A percentile compares a stretch with the other conserved stretches of the same genome.
Conservation (phyloP, 2,888 invertebrate genomes). For the Perizoma flavofasciatum region DNA sequence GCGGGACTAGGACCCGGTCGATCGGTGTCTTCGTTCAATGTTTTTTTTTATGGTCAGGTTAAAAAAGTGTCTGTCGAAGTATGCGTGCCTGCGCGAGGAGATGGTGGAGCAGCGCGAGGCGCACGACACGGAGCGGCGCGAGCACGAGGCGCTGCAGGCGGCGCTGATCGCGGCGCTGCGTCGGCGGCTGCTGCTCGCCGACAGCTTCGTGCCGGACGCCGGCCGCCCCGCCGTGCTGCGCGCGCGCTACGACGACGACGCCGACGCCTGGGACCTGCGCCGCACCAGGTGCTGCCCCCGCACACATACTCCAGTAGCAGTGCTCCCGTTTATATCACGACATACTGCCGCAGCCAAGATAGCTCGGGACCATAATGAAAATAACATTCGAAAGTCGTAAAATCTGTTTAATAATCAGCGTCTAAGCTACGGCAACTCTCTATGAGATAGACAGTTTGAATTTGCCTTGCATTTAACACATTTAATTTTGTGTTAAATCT, state of each 20-base stretch:
- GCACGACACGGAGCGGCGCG: slow-evolving; percentile 95
- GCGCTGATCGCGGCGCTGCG: slow-evolving; percentile 96
- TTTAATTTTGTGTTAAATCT: no score
- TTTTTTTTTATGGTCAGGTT: slow-evolving; percentile 81
- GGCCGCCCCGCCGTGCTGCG: slow-evolving; percentile 66
- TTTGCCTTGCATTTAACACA: no score
- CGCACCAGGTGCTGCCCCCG: slow-evolving; percentile 16
- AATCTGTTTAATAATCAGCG: no score
- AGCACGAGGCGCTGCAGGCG: slow-evolving; percentile 92
- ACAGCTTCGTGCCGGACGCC: slow-evolving; percentile 92
- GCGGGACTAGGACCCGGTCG: no score
- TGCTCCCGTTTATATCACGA: no score
- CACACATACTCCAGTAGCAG: no score
- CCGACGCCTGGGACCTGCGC: slow-evolving; percentile 64
- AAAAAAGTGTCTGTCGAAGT: slow-evolving; percentile 94
- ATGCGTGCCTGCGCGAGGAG: slow-evolving; percentile 84
- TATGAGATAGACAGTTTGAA: no score
- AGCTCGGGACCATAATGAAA: no score
- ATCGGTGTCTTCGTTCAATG: no score
- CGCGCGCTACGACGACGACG: slow-evolving; percentile 85
- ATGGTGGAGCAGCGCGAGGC: slow-evolving; percentile 86
- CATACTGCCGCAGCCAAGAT: no score
- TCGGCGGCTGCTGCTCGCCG: slow-evolving; percentile 93
- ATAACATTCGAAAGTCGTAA: no score
- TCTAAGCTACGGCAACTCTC: no score